Conservation (phyloP, 1,140 invertebrate species). For the Eumaeus atala region DNA sequence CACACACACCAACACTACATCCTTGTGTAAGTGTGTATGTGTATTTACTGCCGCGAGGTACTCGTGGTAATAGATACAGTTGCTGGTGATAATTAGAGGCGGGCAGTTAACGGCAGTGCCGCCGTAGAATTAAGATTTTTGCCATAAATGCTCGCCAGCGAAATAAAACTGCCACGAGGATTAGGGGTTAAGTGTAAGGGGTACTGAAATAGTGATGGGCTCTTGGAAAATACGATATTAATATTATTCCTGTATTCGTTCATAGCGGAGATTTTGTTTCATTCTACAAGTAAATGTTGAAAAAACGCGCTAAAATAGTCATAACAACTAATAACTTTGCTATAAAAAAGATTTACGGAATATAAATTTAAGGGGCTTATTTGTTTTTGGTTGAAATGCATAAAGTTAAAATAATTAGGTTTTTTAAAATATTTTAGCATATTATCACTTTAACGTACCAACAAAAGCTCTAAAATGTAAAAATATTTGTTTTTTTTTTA, state of each 20-base stretch:
- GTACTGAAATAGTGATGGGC: constrained; percentile 44
- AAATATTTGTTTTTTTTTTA: too few relatives aligned
- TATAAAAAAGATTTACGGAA: background rate
- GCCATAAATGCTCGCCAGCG: constrained; percentile 59
- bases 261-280: too few relatives aligned
- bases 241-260: background rate
- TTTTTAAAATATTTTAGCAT: background rate
- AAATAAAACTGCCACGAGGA: constrained; percentile 59
- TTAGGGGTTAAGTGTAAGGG: constrained; percentile 73
- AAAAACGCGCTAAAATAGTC: too few relatives aligned
- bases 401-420: too few relatives aligned
- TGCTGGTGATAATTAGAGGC: constrained; percentile 62
- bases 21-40: too few relatives aligned
- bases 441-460: too few relatives aligned
- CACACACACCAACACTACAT: too few relatives aligned
- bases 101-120: constrained; percentile 64
- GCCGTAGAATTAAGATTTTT: constrained; percentile 69
- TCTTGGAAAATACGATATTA: constrained; percentile 11
- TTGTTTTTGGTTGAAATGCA: background rate
- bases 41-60: constrained; percentile 18
- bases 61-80: constrained; percentile 61
- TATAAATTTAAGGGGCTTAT: background rate
- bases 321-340: too few relatives aligned
- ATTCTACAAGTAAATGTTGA: too few relatives aligned
- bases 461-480: too few relatives aligned